phyloP scores from a whole-genome alignment of 2,888 invertebrate species.

The Drosophila subsilvestris region DNA sequence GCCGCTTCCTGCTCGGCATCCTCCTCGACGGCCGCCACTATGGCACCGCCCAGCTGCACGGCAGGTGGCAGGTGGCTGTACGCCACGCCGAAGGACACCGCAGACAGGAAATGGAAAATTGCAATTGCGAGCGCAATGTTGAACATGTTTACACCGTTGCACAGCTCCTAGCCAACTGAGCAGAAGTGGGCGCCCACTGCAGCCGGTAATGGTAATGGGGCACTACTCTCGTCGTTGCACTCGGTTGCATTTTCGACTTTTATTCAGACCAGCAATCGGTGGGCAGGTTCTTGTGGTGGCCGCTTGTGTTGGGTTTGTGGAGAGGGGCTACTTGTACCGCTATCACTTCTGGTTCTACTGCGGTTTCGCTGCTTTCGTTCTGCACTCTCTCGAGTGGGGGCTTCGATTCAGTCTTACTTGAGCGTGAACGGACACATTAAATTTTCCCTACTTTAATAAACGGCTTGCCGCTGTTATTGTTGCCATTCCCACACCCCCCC shows the following conservation, averaged over 20 bases:
- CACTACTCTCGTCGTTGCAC: slow-evolving; percentile 57
- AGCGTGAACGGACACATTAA: slow-evolving; percentile 74
- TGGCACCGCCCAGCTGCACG: slow-evolving; percentile 62
- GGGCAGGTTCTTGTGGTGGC: slow-evolving; percentile 40
- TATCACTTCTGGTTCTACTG: slow-evolving; percentile 58
- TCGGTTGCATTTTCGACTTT: slow-evolving; percentile 49
- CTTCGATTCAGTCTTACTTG: slow-evolving; percentile 74
- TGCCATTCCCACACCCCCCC: too few species aligned
- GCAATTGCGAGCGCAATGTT: slow-evolving; percentile 40
- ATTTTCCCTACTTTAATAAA: slow-evolving; percentile 75
- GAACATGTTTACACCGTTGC: slow-evolving; percentile 57
- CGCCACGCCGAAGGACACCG: slow-evolving; percentile 23
- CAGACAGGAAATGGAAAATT: slow-evolving; percentile 42
- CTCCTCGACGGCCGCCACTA: slow-evolving; percentile 68
- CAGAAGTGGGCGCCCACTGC: slow-evolving; percentile 16
- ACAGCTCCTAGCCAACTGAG: slow-evolving; percentile 54
- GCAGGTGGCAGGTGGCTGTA: slow-evolving; percentile 44
- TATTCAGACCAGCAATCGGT: slow-evolving; percentile 29
- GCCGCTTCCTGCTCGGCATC: slow-evolving; percentile 52
- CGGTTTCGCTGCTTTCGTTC: slow-evolving; percentile 47
- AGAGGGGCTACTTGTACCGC: slow-evolving; percentile 23
- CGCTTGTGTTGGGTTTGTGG: slow-evolving; percentile 30
- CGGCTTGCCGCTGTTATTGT: slow-evolving; percentile 50
- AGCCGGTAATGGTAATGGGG: slow-evolving; percentile 15
- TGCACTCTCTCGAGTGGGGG: slow-evolving; percentile 52